These are phyloP conservation scores for Trichopoda pennipes DNA, from an alignment of 2,888 invertebrate genomes.

Conservation along the genomic window DNA sequence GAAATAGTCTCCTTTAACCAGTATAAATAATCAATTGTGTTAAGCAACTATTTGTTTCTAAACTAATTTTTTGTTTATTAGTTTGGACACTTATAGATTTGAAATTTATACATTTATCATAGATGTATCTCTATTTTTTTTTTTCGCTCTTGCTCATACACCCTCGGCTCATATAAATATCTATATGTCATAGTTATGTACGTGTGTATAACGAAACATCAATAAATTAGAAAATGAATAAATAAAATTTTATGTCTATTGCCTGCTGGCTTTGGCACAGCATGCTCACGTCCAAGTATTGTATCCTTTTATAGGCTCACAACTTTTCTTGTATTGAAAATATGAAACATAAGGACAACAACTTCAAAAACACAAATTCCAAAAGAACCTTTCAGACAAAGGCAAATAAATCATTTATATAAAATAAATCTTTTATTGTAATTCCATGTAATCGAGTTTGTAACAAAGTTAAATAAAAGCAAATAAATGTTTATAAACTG, in stretches of 20 bases:
- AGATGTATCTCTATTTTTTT: too few species aligned
- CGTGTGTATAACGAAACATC: slow-evolving; percentile 16
- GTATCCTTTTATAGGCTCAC: slow-evolving; percentile 18
- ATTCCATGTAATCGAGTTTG: slow-evolving; percentile 70
- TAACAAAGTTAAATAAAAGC: slow-evolving; percentile 1
- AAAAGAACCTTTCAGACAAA: slow-evolving; percentile 50
- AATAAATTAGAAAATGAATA: slow-evolving; percentile 64
- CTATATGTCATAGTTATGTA: background rate
- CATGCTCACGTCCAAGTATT: slow-evolving; percentile 16
- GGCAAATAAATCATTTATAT: slow-evolving; percentile 61
- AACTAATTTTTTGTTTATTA: too few species aligned
- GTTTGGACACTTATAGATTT: too few species aligned
- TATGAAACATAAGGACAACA: background rate
- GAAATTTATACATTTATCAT: too few species aligned
- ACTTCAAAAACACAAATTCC: background rate
- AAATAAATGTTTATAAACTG: slow-evolving; percentile 5
- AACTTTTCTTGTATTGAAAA: slow-evolving; percentile 11
- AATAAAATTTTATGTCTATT: slow-evolving; percentile 57
- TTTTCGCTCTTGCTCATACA: too few species aligned
- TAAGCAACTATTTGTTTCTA: too few species aligned
- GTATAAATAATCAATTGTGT: too few species aligned
- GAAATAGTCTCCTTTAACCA: too few species aligned
- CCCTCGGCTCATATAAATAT: background rate
- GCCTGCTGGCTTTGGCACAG: slow-evolving; percentile 65
- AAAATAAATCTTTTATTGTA: slow-evolving; percentile 57